Evolutionary conservation across 2,113 vertebrate species (phyloP).

Genomic region (Semicossyphus pulcher): DNA sequence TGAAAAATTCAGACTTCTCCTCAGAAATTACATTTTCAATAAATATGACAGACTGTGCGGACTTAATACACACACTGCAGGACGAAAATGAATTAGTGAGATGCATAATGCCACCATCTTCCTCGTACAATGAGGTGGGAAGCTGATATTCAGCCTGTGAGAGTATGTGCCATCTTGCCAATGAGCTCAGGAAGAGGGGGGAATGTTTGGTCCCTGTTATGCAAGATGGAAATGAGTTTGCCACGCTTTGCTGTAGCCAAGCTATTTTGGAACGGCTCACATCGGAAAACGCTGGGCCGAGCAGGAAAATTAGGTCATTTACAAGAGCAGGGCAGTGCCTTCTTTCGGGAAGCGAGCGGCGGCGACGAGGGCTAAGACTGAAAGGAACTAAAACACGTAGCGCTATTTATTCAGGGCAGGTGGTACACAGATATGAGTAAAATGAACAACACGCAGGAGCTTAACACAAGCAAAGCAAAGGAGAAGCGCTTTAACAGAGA

Average conservation of each 20-base stretch:
- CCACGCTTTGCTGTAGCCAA: conserved; percentile 78
- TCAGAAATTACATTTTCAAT: not conserved
- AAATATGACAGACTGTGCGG: not conserved
- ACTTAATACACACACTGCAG: conserved; percentile 21
- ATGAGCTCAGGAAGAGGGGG: conserved; percentile 52
- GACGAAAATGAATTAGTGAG: conserved; percentile 43
- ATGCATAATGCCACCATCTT: conserved; percentile 48
- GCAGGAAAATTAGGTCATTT: conserved; percentile 85
- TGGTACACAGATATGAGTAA: conserved; percentile 48
- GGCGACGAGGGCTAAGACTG: conserved; percentile 54
- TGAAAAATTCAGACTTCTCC: not conserved
- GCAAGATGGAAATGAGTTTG: conserved; percentile 85
- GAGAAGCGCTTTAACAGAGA: conserved; percentile 45
- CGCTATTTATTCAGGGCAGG: conserved; percentile 66
- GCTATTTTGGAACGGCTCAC: conserved; percentile 82
- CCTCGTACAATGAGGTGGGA: conserved; percentile 45
- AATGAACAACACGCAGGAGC: conserved; percentile 55
- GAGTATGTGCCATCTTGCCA: conserved; percentile 65
- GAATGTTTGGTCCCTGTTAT: conserved; percentile 77
- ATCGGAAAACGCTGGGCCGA: conserved; percentile 78
- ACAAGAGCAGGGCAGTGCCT: conserved; percentile 75
- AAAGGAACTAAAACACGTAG: conserved; percentile 61
- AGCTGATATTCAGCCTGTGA: conserved; percentile 59
- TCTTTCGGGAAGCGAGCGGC: too few species aligned
- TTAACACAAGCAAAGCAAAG: conserved; percentile 35